phyloP scores from a whole-genome alignment of 2,797 vertebrate genomes.

The Linurgus olivaceus region DNA sequence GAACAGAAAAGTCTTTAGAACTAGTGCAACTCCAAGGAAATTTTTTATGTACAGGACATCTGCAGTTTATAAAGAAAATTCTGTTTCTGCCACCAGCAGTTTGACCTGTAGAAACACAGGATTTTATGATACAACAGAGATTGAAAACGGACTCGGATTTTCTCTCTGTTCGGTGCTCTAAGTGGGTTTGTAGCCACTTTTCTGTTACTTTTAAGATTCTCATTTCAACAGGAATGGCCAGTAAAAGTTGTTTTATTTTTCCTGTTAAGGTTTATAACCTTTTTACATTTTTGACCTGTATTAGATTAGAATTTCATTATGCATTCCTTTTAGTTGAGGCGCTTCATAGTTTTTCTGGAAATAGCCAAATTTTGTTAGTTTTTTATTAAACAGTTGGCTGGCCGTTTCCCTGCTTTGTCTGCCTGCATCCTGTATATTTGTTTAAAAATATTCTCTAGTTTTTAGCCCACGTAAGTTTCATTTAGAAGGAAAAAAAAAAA shows the following conservation, averaged over 20 bases:
- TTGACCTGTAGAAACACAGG: slow-evolving; percentile 81
- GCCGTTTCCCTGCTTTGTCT: slow-evolving; percentile 82
- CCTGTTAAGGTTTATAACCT: slow-evolving; percentile 92
- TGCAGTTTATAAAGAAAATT: slow-evolving; percentile 81
- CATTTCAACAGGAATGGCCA: slow-evolving; percentile 90
- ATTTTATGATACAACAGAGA: slow-evolving; percentile 82
- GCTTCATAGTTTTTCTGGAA: slow-evolving; percentile 84
- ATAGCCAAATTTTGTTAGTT: slow-evolving; percentile 82
- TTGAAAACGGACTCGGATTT: slow-evolving; percentile 79
- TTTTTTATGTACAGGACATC: slow-evolving; percentile 80
- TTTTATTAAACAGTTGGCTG: slow-evolving; percentile 78
- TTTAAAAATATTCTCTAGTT: slow-evolving; percentile 82
- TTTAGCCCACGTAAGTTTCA: slow-evolving; percentile 84
- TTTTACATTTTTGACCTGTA: slow-evolving; percentile 85
- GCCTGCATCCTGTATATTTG: slow-evolving; percentile 87
- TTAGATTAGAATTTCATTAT: slow-evolving; percentile 89
- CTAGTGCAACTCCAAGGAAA: slow-evolving; percentile 76
- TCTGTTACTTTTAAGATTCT: slow-evolving; percentile 85
- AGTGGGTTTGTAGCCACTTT: slow-evolving; percentile 84
- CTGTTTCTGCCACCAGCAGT: slow-evolving; percentile 83
- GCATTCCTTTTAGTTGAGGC: slow-evolving; percentile 94
- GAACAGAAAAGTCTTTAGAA: slow-evolving; percentile 83
- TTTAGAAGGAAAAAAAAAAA: slow-evolving; percentile 71
- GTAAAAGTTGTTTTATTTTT: slow-evolving; percentile 87
- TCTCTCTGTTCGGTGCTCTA: slow-evolving; percentile 88